Percentiles rank a stretch among this genome's conserved stretches.
These are phyloP conservation scores for Pluvianellus socialis DNA, from an alignment of 2,113 vertebrate genomes.

Conservation along the genomic window DNA sequence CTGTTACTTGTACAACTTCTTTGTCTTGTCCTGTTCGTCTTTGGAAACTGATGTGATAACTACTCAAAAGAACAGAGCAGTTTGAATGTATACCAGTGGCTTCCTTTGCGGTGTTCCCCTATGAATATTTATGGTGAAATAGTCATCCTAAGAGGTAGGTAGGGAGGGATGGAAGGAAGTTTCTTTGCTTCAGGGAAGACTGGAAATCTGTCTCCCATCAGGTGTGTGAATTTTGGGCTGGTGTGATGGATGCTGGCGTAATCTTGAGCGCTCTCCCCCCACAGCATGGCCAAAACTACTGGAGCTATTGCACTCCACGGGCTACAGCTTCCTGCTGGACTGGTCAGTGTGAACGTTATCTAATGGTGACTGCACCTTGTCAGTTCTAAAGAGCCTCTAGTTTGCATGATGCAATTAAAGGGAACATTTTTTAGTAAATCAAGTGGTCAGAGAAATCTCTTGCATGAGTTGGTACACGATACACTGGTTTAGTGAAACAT, in stretches of 20 bases:
- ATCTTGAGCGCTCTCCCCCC: neutral
- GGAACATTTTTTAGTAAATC: neutral
- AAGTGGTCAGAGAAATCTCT: neutral
- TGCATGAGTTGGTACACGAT: accelerated
- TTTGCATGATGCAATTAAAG: no score
- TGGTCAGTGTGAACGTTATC: no score
- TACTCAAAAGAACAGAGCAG: conserved; percentile 10
- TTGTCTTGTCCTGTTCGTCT: neutral
- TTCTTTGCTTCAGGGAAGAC: conserved; percentile 11
- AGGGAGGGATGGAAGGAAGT: neutral
- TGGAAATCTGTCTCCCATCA: conserved; percentile 45
- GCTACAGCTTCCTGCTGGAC: no score
- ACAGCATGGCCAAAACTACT: no score
- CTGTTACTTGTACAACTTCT: neutral
- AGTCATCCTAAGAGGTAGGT: neutral
- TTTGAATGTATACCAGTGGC: conserved; percentile 20
- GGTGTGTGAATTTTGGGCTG: conserved; percentile 2
- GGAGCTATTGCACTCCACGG: no score
- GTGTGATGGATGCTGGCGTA: neutral
- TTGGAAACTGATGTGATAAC: neutral
- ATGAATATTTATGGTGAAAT: conserved; percentile 50
- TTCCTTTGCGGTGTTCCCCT: conserved; percentile 13
- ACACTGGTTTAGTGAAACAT: neutral
- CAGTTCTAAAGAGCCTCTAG: no score
- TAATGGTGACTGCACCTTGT: no score